Evolutionary conservation across 2,797 vertebrate genomes (phyloP).

Genomic region (Pitangus sulphuratus): DNA sequence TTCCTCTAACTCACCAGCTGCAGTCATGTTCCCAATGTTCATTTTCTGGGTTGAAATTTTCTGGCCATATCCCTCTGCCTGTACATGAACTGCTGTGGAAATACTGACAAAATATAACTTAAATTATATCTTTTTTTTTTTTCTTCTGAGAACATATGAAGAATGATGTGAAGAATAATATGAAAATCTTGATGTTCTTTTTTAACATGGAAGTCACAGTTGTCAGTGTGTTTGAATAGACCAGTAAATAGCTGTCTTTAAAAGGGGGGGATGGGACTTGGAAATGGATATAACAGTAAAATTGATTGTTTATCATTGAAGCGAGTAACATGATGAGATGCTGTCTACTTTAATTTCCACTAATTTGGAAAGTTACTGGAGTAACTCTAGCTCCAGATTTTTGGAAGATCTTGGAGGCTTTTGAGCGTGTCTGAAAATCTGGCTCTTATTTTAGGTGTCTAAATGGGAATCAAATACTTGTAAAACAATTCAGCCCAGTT

Average conservation of each 20-base stretch:
- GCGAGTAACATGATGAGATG: background rate
- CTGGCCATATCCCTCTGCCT: background rate
- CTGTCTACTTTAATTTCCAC: slow-evolving; percentile 42
- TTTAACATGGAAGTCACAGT: background rate
- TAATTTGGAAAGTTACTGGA: slow-evolving; percentile 36
- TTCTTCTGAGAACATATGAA: background rate
- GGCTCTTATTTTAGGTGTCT: slow-evolving; percentile 44
- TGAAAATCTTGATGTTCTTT: background rate
- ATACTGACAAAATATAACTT: background rate
- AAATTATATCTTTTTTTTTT: background rate
- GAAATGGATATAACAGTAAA: background rate
- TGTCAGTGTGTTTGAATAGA: background rate
- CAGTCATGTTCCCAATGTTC: background rate
- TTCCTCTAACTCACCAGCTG: background rate
- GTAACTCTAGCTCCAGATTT: slow-evolving; percentile 32
- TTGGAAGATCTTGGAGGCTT: slow-evolving; percentile 30
- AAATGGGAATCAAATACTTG: slow-evolving; percentile 31
- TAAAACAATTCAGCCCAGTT: slow-evolving; percentile 49
- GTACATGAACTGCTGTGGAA: background rate
- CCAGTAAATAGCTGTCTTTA: background rate
- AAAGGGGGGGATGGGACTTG: background rate
- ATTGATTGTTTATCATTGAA: slow-evolving; percentile 2
- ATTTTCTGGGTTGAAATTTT: background rate
- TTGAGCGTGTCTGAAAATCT: slow-evolving; percentile 14
- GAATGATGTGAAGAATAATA: background rate